These are phyloP conservation scores for Tipula lateralis DNA, from an alignment of 2,888 invertebrate genomes.

Conservation along the genomic window DNA sequence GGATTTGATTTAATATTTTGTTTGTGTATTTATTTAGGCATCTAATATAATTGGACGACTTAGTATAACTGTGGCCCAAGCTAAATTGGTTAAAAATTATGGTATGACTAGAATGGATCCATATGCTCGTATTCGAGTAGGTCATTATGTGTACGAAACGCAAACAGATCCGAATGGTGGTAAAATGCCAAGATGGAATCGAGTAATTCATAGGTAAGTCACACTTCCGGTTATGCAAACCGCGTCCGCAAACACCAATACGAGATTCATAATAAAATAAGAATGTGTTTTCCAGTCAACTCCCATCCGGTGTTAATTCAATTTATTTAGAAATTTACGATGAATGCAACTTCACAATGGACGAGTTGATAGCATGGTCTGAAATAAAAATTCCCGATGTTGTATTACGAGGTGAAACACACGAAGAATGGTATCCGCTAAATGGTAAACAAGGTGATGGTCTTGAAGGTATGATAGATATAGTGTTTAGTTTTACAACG, in stretches of 20 bases:
- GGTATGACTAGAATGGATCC: slow-evolving; percentile 95
- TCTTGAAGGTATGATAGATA: slow-evolving; percentile 87
- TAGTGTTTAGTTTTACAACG: slow-evolving; percentile 71
- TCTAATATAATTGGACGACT: slow-evolving; percentile 57
- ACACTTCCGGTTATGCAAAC: no score
- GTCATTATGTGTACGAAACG: slow-evolving; percentile 93
- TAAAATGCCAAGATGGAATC: slow-evolving; percentile 93
- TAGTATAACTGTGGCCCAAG: slow-evolving; percentile 83
- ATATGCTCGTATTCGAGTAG: slow-evolving; percentile 86
- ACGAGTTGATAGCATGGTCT: slow-evolving; percentile 92
- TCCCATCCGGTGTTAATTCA: slow-evolving; percentile 83
- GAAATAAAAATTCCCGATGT: slow-evolving; percentile 81
- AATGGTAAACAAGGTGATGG: slow-evolving; percentile 94
- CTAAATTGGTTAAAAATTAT: slow-evolving; percentile 90
- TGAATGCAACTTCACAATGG: slow-evolving; percentile 94
- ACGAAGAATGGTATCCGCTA: slow-evolving; percentile 92
- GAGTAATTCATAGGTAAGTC: slow-evolving; percentile 65
- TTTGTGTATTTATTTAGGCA: slow-evolving; percentile 35
- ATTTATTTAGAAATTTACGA: slow-evolving; percentile 93
- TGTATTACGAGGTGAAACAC: slow-evolving; percentile 80
- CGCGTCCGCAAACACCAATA: not conserved
- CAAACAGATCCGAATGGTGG: slow-evolving; percentile 92
- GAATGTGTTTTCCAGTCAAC: slow-evolving; percentile 39
- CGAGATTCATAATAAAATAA: not conserved
- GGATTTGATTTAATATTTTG: not conserved